These are phyloP conservation scores for Cotesia chilonis DNA, from an alignment of 1,140 invertebrate species.

Conservation along the genomic window DNA sequence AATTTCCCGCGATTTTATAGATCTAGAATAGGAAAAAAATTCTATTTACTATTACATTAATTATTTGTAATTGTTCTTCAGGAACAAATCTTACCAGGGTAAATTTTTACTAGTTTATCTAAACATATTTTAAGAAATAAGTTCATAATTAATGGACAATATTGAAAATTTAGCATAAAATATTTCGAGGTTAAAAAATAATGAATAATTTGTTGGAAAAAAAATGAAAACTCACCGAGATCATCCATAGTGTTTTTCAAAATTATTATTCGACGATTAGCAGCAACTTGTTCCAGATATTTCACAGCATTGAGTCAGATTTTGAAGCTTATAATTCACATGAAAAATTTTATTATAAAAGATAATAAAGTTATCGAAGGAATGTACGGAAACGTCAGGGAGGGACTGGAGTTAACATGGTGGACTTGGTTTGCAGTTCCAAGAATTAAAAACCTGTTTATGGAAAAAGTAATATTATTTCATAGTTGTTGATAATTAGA, in stretches of 20 bases:
- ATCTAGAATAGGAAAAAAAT: too few species aligned
- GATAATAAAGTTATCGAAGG: neutral
- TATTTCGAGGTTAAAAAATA: conserved; percentile 10
- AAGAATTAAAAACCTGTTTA: conserved; percentile 18
- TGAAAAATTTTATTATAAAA: neutral
- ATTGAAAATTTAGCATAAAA: too few species aligned
- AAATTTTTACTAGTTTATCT: too few species aligned
- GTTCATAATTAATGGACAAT: too few species aligned
- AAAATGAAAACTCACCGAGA: conserved; percentile 13
- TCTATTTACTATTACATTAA: too few species aligned
- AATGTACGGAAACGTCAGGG: conserved; percentile 1
- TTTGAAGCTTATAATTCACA: neutral
- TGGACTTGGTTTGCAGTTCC: neutral
- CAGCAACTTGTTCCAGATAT: neutral
- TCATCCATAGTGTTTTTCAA: conserved; percentile 34
- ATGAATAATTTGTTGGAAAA: neutral
- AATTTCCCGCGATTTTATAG: too few species aligned
- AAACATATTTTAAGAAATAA: too few species aligned
- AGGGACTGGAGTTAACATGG: conserved; percentile 26
- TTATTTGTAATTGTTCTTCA: too few species aligned
- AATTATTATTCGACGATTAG: neutral
- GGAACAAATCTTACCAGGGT: too few species aligned
- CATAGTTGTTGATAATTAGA: neutral
- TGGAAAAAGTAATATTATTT: conserved; percentile 14
- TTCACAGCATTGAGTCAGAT: neutral